phyloP scores from a whole-genome alignment of 2,113 vertebrate genomes.

The Anoplopoma fimbria region DNA sequence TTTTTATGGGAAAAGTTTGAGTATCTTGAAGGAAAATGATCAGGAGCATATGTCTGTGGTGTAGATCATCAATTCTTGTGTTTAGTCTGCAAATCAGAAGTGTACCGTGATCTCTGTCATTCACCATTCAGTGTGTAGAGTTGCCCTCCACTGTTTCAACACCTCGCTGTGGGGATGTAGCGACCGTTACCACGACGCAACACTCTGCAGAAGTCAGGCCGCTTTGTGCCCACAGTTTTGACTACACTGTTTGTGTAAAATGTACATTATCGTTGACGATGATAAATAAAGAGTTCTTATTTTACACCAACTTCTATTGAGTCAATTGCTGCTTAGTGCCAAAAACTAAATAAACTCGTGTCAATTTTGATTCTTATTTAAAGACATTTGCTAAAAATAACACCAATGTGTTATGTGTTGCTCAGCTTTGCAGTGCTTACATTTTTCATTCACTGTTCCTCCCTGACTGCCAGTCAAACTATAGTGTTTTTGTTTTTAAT shows the following conservation, averaged over 20 bases:
- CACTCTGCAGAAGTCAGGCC: background rate
- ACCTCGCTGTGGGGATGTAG: background rate
- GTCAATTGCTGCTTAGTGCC: conserved; percentile 2
- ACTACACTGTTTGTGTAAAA: background rate
- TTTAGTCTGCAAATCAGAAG: background rate
- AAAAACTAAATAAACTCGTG: background rate
- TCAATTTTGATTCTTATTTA: background rate
- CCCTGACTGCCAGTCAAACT: background rate
- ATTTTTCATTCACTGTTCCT: background rate
- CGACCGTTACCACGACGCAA: no score
- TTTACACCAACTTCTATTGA: conserved; percentile 19
- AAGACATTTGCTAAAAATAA: background rate
- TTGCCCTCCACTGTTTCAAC: background rate
- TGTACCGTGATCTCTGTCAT: background rate
- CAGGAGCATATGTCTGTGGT: background rate
- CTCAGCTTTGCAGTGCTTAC: background rate
- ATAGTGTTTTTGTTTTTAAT: background rate
- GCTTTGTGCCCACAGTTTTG: background rate
- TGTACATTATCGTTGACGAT: background rate
- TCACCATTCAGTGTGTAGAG: background rate
- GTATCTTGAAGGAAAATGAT: background rate
- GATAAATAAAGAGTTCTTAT: conserved; percentile 41
- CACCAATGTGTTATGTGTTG: background rate
- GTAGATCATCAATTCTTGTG: background rate
- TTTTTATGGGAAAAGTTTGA: conserved; percentile 7